Percentiles rank a stretch among this genome's conserved stretches.
Conservation (phyloP, 2,113 vertebrate species). For the Bufo bufo region DNA sequence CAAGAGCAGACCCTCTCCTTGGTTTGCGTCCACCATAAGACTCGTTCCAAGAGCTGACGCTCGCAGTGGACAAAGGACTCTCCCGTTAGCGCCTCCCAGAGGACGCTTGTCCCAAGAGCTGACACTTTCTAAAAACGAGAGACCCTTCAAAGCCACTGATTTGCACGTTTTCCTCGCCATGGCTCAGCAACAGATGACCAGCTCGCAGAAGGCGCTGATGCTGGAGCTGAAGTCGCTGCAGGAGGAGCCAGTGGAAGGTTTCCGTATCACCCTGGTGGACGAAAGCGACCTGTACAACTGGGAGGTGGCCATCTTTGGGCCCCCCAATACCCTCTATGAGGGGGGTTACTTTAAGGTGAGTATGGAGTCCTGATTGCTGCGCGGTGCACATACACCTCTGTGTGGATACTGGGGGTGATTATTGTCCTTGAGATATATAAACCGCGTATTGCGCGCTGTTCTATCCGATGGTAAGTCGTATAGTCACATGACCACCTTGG, state of each 20-base stretch:
- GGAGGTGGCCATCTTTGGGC: constrained; percentile 94
- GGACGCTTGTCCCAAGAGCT: neutral
- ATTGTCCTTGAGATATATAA: too few relatives aligned
- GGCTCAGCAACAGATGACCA: constrained; percentile 96
- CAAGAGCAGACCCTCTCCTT: too few relatives aligned
- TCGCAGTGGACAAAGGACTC: neutral
- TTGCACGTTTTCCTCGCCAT: constrained; percentile 65
- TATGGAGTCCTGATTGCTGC: neutral
- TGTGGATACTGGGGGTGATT: too few relatives aligned
- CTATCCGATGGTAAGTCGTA: too few relatives aligned
- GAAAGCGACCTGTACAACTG: constrained; percentile 95
- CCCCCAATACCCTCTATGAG: constrained; percentile 91
- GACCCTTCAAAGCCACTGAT: neutral
- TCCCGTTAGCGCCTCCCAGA: too few relatives aligned
- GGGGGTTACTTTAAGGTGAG: constrained; percentile 96
- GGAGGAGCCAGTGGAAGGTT: constrained; percentile 93
- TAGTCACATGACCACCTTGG: too few relatives aligned
- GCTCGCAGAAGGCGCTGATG: constrained; percentile 95
- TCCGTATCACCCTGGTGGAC: constrained; percentile 91
- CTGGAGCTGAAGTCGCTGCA: constrained; percentile 93
- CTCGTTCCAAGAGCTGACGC: neutral
- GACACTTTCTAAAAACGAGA: neutral
- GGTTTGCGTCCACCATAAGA: too few relatives aligned
- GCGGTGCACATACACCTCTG: too few relatives aligned
- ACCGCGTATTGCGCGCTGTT: too few relatives aligned